These are phyloP conservation scores for Phoeniculus purpureus DNA, from an alignment of 2,797 vertebrate species.

Conservation along the genomic window DNA sequence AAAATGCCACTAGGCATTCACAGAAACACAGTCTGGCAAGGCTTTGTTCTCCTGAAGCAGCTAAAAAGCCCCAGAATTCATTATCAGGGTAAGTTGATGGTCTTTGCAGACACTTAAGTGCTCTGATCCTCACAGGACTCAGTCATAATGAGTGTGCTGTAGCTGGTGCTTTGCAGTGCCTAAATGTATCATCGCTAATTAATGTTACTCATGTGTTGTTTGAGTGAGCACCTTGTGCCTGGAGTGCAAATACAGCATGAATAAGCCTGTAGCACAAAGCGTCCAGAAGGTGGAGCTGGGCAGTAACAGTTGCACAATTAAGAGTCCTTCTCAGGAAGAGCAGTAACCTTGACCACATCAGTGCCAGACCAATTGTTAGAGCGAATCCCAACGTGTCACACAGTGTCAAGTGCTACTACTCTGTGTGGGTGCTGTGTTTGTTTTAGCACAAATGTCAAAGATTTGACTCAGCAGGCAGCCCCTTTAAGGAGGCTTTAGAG, in stretches of 20 bases:
- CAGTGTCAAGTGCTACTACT: neutral
- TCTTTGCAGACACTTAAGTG: neutral
- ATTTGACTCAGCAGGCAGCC: rapidly evolving
- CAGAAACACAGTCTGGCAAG: neutral
- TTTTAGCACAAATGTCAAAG: neutral
- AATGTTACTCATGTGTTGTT: neutral
- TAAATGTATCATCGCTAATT: rapidly evolving
- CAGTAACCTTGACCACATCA: neutral
- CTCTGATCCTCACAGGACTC: neutral
- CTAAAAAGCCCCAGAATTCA: neutral
- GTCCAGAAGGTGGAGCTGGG: neutral
- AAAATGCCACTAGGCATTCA: neutral
- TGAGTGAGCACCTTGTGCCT: neutral
- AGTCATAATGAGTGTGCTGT: neutral
- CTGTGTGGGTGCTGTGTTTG: neutral
- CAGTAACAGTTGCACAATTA: neutral
- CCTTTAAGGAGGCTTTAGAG: neutral
- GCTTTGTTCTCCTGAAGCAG: neutral
- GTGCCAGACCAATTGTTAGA: rapidly evolving
- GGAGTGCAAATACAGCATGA: neutral
- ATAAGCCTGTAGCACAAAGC: neutral
- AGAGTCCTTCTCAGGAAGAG: rapidly evolving
- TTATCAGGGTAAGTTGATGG: neutral
- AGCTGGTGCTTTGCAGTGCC: neutral
- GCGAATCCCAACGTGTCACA: rapidly evolving